Conservation (phyloP, 1,140 invertebrate species). For the Caenorhabditis brenneri region DNA sequence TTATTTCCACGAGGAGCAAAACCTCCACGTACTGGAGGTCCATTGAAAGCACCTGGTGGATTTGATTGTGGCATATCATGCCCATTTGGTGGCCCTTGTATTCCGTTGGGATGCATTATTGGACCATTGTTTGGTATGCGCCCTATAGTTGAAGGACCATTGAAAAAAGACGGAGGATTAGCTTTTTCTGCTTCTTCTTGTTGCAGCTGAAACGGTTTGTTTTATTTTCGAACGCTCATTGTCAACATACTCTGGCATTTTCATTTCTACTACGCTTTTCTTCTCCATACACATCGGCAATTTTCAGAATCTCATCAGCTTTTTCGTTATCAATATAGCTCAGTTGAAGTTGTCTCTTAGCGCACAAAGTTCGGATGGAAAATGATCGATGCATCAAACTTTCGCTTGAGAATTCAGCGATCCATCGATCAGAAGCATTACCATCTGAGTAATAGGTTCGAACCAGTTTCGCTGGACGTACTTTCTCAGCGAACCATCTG, state of each 20-base stretch:
- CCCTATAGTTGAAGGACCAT: not conserved
- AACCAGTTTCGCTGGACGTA: constrained; percentile 4
- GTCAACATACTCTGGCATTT: constrained; percentile 6
- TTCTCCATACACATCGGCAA: constrained; percentile 46
- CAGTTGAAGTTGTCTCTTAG: not conserved
- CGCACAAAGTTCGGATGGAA: constrained; percentile 4
- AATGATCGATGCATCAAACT: constrained; percentile 10
- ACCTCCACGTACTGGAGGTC: not conserved
- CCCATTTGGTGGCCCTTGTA: not conserved
- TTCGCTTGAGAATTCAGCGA: constrained; percentile 52
- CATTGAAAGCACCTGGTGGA: not conserved
- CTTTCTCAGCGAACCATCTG: constrained; percentile 49
- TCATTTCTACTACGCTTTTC: constrained; percentile 12
- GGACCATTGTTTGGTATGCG: not conserved
- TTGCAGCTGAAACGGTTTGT: not conserved
- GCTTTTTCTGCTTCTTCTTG: constrained; percentile 12
- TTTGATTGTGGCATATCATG: not conserved
- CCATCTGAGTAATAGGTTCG: constrained; percentile 53
- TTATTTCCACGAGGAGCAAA: not conserved
- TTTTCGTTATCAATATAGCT: constrained; percentile 36
- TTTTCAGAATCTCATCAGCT: constrained; percentile 40
- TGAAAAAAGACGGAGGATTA: constrained; percentile 21
- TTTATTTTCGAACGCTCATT: not conserved
- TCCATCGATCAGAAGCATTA: constrained; percentile 54
- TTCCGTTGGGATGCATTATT: not conserved